Conservation (phyloP, 2,888 invertebrate species). For the Pycnomerus fuliginosus region DNA sequence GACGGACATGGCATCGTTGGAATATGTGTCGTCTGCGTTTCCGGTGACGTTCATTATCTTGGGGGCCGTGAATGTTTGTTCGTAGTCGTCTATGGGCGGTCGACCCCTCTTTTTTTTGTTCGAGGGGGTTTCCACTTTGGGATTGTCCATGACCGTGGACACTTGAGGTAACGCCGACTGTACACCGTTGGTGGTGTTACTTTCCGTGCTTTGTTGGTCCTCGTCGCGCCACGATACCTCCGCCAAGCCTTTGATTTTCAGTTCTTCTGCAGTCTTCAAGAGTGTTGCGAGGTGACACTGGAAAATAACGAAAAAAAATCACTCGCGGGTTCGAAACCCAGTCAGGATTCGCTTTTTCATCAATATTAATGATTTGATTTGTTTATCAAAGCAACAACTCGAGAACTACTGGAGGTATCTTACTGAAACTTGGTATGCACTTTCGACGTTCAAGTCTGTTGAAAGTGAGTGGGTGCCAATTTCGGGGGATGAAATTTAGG, state of each 20-base stretch:
- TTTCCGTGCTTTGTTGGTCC: conserved; percentile 44
- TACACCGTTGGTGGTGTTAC: conserved; percentile 41
- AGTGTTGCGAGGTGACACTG: conserved; percentile 85
- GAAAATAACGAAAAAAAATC: conserved; percentile 31
- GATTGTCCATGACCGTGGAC: conserved; percentile 51
- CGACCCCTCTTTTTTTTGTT: conserved; percentile 65
- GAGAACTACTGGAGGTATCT: no score
- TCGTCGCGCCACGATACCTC: conserved; percentile 84
- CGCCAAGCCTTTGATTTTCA: conserved; percentile 87
- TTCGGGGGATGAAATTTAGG: no score
- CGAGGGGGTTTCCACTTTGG: conserved; percentile 29
- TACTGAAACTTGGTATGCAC: no score
- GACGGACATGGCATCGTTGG: conserved; percentile 51
- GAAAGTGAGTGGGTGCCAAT: no score
- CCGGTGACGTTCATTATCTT: conserved; percentile 56
- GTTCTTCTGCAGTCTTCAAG: conserved; percentile 87
- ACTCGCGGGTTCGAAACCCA: not conserved
- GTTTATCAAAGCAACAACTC: no score
- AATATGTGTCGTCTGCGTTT: conserved; percentile 47
- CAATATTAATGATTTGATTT: no score
- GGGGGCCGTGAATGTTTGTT: conserved; percentile 56
- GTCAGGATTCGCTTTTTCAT: no score
- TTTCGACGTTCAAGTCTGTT: no score
- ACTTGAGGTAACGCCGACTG: conserved; percentile 49
- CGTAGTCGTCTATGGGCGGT: conserved; percentile 66